Conservation (phyloP, 2,888 invertebrate species). For the Hydropsyche betteni region DNA sequence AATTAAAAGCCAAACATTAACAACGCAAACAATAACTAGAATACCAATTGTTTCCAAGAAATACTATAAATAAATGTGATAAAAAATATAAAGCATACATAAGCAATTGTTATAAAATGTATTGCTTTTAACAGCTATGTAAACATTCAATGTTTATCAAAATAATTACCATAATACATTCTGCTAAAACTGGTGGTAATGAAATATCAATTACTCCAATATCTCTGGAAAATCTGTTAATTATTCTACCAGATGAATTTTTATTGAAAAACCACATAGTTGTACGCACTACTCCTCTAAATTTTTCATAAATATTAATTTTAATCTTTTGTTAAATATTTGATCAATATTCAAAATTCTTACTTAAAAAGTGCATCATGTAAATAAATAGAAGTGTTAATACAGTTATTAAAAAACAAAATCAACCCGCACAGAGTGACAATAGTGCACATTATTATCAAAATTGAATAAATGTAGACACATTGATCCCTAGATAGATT, state of each 20-base stretch:
- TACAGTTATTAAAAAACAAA: conserved; percentile 76
- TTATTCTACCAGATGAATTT: conserved; percentile 71
- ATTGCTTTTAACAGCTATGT: conserved; percentile 12
- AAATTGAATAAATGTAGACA: conserved; percentile 65
- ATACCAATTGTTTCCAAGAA: conserved; percentile 73
- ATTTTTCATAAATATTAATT: neutral
- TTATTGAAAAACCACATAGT: conserved; percentile 82
- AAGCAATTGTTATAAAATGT: neutral
- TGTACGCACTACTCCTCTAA: conserved; percentile 72
- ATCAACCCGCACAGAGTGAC: conserved; percentile 68
- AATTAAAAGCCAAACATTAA: conserved; percentile 75
- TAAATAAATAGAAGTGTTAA: conserved; percentile 75
- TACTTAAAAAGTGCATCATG: conserved; percentile 80
- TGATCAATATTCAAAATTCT: conserved; percentile 30
- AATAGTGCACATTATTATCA: conserved; percentile 64
- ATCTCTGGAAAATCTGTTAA: conserved; percentile 75
- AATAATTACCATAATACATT: conserved; percentile 66
- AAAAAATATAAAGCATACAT: conserved; percentile 5
- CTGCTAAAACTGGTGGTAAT: conserved; percentile 64
- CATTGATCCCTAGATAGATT: conserved; percentile 60
- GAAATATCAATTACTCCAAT: conserved; percentile 68
- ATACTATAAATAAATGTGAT: conserved; percentile 58
- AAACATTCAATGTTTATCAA: neutral
- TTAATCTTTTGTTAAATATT: neutral
- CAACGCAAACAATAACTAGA: conserved; percentile 74